Evolutionary conservation across 2,888 invertebrate species (phyloP).

Genomic region (Uloborus plumipes): DNA sequence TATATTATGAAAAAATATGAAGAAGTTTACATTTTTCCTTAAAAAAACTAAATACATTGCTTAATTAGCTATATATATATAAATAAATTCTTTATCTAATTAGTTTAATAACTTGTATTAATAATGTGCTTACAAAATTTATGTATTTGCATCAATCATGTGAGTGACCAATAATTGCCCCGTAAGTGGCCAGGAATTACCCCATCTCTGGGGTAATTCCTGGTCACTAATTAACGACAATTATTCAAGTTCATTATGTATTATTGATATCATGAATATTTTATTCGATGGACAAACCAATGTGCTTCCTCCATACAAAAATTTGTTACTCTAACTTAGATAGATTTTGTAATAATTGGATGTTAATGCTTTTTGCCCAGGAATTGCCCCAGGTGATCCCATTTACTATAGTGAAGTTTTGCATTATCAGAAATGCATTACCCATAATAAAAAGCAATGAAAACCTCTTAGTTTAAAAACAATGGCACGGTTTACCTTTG

Average conservation of each 20-base stretch:
- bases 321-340: too few species aligned
- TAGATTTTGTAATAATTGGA: too few species aligned
- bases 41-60: background rate
- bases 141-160: slow-evolving; percentile 8
- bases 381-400: too few species aligned
- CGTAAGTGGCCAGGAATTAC: slow-evolving; percentile 9
- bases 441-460: too few species aligned
- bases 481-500: too few species aligned
- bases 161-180: slow-evolving; percentile 8
- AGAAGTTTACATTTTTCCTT: slow-evolving; percentile 1
- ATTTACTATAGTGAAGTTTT: too few species aligned
- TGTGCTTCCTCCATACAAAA: too few species aligned
- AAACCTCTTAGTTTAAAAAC: too few species aligned
- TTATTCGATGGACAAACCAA: too few species aligned
- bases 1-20: background rate
- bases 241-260: slow-evolving; percentile 3
- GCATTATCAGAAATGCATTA: too few species aligned
- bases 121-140: background rate
- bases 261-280: slow-evolving; percentile 7
- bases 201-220: background rate
- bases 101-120: slow-evolving; percentile 2
- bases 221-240: slow-evolving; percentile 9
- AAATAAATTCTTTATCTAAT: background rate
- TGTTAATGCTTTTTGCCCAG: too few species aligned
- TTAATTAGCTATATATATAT: background rate